These are phyloP conservation scores for Pangasianodon hypophthalmus DNA, from an alignment of 2,113 vertebrate species.

Conservation along the genomic window DNA sequence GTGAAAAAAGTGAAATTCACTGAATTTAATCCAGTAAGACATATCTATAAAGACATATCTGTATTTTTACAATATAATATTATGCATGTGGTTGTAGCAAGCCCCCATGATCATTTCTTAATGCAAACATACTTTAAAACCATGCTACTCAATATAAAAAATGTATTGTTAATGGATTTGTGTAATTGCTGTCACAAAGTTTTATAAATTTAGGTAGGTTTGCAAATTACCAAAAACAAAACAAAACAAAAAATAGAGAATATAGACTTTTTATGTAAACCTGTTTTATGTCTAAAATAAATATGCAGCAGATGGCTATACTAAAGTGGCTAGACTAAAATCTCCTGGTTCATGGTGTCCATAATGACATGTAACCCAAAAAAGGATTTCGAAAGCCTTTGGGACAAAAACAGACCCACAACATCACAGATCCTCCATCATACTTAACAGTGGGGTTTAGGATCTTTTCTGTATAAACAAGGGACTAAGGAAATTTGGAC, in stretches of 20 bases:
- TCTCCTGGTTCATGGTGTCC: neutral
- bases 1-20: conserved; percentile 10
- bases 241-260: conserved; percentile 34
- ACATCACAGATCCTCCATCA: neutral
- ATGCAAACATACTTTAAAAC: neutral
- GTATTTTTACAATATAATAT: conserved; percentile 17
- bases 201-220: conserved; percentile 46
- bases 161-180: conserved; percentile 19
- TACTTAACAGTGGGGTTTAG: neutral
- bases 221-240: conserved; percentile 10
- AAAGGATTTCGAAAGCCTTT: neutral
- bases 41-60: neutral
- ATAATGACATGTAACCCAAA: neutral
- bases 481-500: neutral
- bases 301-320: conserved; percentile 43
- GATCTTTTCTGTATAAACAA: neutral
- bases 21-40: neutral
- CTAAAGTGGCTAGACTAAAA: neutral
- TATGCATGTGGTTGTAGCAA: neutral
- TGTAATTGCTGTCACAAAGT: conserved; percentile 22
- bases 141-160: neutral
- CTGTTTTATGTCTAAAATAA: conserved; percentile 53
- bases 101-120: neutral
- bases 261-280: conserved; percentile 37
- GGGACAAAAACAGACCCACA: neutral